phyloP scores from a whole-genome alignment of 2,797 vertebrate species.

The Sciaenops ocellatus region DNA sequence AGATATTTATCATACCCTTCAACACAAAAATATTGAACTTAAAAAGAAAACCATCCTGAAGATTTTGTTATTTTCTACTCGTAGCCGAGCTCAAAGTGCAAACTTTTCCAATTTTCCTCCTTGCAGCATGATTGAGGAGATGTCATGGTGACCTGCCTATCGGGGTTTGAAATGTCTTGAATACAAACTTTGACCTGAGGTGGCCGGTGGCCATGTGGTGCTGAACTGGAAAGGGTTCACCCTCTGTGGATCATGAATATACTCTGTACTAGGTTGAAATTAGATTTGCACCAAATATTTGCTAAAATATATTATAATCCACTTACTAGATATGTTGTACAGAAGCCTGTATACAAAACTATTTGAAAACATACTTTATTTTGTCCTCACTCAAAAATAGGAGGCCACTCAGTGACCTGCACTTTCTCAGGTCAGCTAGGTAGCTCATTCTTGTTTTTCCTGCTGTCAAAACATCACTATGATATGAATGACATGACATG shows the following conservation, averaged over 20 bases:
- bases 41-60: background rate
- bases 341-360: too few relatives aligned
- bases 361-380: too few relatives aligned
- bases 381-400: too few relatives aligned
- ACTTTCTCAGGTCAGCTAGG: too few relatives aligned
- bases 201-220: background rate
- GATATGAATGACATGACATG: too few relatives aligned
- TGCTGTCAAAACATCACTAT: too few relatives aligned
- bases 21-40: background rate
- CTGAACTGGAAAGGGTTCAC: background rate
- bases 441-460: too few relatives aligned
- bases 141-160: background rate
- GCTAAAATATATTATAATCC: too few relatives aligned
- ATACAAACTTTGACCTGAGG: background rate
- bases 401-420: too few relatives aligned
- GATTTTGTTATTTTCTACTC: background rate
- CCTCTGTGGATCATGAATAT: background rate
- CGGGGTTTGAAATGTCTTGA: background rate
- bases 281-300: too few relatives aligned
- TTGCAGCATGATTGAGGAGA: background rate
- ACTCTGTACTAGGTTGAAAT: background rate
- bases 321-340: too few relatives aligned
- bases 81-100: background rate
- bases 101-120: background rate
- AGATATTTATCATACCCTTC: background rate